A percentile compares a stretch with the other conserved stretches of the same genome.
Evolutionary conservation across 1,140 invertebrate genomes (phyloP).

Genomic region (Tribolium madens): DNA sequence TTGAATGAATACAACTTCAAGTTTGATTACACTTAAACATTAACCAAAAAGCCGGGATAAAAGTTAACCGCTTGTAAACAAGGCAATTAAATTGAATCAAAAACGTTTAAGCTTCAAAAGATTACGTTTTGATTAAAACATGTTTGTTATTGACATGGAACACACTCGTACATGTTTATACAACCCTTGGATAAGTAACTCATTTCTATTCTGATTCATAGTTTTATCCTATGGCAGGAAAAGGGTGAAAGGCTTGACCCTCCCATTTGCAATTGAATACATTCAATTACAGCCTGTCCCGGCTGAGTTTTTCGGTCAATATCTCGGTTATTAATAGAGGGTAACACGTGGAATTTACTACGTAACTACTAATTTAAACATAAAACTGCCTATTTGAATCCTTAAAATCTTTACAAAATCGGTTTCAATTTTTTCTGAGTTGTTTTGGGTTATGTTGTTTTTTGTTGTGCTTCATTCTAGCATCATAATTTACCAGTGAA

Average conservation of each 20-base stretch:
- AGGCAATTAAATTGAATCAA: background rate
- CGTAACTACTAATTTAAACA: background rate
- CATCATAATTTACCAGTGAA: slow-evolving; percentile 20
- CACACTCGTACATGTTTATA: background rate
- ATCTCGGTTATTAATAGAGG: too few relatives aligned
- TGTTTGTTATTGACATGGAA: background rate
- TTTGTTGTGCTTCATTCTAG: background rate
- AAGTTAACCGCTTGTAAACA: background rate
- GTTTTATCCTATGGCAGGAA: background rate
- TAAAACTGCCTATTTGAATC: too few relatives aligned
- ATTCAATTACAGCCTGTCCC: background rate
- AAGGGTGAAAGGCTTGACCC: background rate
- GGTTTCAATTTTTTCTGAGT: background rate
- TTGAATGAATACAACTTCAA: background rate
- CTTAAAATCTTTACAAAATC: too few relatives aligned
- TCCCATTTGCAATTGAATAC: background rate
- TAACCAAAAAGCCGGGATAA: background rate
- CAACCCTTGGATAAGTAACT: background rate
- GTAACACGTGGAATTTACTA: too few relatives aligned
- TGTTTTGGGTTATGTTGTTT: background rate
- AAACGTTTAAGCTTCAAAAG: background rate
- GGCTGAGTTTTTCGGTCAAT: too few relatives aligned
- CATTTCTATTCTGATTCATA: slow-evolving; percentile 2
- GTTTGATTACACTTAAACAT: background rate
- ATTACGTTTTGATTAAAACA: background rate